Evolutionary conservation across 2,797 vertebrate genomes (phyloP).

Genomic region (Emys orbicularis): DNA sequence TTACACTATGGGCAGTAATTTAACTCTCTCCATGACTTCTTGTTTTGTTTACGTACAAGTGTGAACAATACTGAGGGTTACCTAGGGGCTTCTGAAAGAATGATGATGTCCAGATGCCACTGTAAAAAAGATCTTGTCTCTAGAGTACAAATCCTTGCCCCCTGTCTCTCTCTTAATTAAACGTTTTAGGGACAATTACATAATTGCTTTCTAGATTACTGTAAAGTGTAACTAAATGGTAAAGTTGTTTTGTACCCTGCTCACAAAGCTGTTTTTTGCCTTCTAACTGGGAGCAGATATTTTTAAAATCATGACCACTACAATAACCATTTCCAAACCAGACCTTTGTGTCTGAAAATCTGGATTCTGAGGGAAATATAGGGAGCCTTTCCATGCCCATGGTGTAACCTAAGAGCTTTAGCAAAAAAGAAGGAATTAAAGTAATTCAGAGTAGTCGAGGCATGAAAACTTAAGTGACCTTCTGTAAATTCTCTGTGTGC

Average conservation of each 20-base stretch:
- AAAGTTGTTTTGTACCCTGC: conserved; percentile 4
- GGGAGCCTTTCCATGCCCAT: background rate
- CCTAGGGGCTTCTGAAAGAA: background rate
- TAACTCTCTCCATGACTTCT: background rate
- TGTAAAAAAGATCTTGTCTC: background rate
- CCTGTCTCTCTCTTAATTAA: background rate
- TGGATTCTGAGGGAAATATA: conserved; percentile 14
- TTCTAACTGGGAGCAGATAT: background rate
- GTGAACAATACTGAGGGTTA: background rate
- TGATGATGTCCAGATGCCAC: background rate
- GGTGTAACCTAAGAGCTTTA: conserved; percentile 41
- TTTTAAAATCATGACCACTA: conserved; percentile 3
- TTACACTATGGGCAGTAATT: background rate
- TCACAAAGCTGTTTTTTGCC: conserved; percentile 14
- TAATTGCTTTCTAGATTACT: background rate
- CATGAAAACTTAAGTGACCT: conserved; percentile 51
- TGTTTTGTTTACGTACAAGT: background rate
- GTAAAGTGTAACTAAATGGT: background rate
- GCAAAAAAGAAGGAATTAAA: conserved; percentile 62
- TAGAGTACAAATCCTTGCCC: background rate
- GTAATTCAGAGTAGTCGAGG: conserved; percentile 54
- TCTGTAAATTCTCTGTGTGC: background rate
- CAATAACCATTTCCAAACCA: conserved; percentile 45
- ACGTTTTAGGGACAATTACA: background rate
- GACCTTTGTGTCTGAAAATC: conserved; percentile 11